Conservation (phyloP, 2,113 vertebrate species). For the Cynocephalus volans region DNA sequence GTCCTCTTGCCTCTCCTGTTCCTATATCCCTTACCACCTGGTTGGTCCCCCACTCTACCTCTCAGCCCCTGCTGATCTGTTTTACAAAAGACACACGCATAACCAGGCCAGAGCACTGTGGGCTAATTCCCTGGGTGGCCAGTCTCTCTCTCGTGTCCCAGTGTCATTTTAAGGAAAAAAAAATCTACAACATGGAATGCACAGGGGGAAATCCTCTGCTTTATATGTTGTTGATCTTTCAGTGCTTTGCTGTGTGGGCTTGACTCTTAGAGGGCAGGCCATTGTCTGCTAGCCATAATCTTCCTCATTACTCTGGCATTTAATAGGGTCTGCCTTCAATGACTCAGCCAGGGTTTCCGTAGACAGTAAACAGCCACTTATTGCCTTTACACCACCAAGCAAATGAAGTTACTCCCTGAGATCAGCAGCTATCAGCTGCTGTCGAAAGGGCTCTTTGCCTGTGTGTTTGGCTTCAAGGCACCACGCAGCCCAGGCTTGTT, state of each 20-base stretch:
- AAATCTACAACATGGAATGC: no score
- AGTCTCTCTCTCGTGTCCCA: neutral
- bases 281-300: slow-evolving; percentile 51
- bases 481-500: slow-evolving; percentile 86
- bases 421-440: slow-evolving; percentile 85
- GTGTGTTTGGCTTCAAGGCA: slow-evolving; percentile 89
- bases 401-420: slow-evolving; percentile 90
- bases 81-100: neutral
- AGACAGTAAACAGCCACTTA: slow-evolving; percentile 89
- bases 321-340: slow-evolving; percentile 88
- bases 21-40: neutral
- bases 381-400: slow-evolving; percentile 88
- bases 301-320: slow-evolving; percentile 86
- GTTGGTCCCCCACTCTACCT: neutral
- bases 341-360: slow-evolving; percentile 89
- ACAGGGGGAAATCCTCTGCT: neutral
- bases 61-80: neutral
- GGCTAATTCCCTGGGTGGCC: neutral
- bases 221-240: neutral
- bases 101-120: neutral
- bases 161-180: neutral
- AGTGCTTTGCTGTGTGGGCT: neutral
- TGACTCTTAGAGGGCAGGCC: neutral
- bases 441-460: slow-evolving; percentile 86
- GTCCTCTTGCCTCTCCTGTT: neutral